Evolutionary conservation across 2,113 vertebrate species (phyloP), one percentile per base, ranked within the genome.

Genomic region (Microcebus lehilahytsara): DNA sequence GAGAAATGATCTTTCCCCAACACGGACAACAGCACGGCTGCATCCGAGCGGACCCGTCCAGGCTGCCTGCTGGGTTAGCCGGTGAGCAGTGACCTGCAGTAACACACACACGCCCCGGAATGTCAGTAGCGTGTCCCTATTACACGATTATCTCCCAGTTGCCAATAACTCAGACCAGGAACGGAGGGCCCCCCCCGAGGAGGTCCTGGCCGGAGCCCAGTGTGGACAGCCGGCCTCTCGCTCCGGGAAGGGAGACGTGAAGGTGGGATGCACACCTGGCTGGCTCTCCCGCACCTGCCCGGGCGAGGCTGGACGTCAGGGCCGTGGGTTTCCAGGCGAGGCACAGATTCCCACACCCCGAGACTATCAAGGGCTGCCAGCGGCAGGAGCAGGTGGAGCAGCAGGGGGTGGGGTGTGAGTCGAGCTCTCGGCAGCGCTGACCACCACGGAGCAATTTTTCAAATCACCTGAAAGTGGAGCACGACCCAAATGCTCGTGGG

Each of bases 131-230:
- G n/a, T n/a, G 10, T 4, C 14, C 14, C 5, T 2, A 10, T 17
- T 11, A 75, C 12, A 46, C 25, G 20, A 23, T 75, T 25, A 22
- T 22, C 42, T 46, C 37, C 34, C 40, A 62, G 3, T 32, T 42
- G 11, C 10, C 4, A 9, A 42, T 14, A 0, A 1, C 30, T 25
- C 23, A 30, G 12, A 2, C 58, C 9, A 27, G 32, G 58, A 60
- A 4, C 25, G 6, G 27, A 14, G 7, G 3, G 6, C 0, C 16
- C 10, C 10, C 16, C 10, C 74, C 2, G 0, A 66, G 1, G 0
- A 53, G 60, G 4, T 42, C 42, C 42, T 9, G 23, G 32, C 32
- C n/a, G 11, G 9, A 22, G 25, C 37, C 10, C 51, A 12, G 77
- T 0, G 3, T 4, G 8, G 14, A 34, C 1, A 9, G 19, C 62